Conservation (phyloP, 2,888 invertebrate species). For the Microchrysa polita region DNA sequence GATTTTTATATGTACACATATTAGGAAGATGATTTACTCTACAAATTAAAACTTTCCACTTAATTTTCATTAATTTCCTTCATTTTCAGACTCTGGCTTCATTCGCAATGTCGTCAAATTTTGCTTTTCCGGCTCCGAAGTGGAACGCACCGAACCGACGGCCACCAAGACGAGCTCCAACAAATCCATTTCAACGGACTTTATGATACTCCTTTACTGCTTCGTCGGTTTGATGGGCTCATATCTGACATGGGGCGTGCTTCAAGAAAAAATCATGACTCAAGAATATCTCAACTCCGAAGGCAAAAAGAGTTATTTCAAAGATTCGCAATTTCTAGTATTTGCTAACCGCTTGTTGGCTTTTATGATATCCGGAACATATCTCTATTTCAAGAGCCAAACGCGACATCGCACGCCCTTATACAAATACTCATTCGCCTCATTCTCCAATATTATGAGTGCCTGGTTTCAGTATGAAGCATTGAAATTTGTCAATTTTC, state of each 20-base stretch:
- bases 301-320: constrained; percentile 75
- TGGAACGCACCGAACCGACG: constrained; percentile 63
- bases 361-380: constrained; percentile 74
- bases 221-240: constrained; percentile 89
- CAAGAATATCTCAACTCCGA: constrained; percentile 74
- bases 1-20: too few species aligned
- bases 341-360: constrained; percentile 94
- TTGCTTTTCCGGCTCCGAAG: constrained; percentile 61
- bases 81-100: constrained; percentile 51
- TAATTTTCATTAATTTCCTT: too few species aligned
- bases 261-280: constrained; percentile 99
- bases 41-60: too few species aligned
- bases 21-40: too few species aligned
- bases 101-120: constrained; percentile 59
- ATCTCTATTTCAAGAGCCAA: constrained; percentile 70
- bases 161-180: constrained; percentile 59
- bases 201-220: constrained; percentile 76
- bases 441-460: constrained; percentile 96
- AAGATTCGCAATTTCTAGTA: constrained; percentile 96
- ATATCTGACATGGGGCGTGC: constrained; percentile 94
- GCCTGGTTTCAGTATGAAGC: constrained; percentile 99
- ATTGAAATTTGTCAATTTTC: constrained; percentile 97
- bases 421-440: constrained; percentile 94
- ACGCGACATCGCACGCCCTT: constrained; percentile 84
- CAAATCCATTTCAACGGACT: constrained; percentile 69